Percentiles rank a stretch among this genome's conserved stretches.
phyloP scores from a whole-genome alignment of 2,797 vertebrate genomes.

The Pangasius sanitwongsei region DNA sequence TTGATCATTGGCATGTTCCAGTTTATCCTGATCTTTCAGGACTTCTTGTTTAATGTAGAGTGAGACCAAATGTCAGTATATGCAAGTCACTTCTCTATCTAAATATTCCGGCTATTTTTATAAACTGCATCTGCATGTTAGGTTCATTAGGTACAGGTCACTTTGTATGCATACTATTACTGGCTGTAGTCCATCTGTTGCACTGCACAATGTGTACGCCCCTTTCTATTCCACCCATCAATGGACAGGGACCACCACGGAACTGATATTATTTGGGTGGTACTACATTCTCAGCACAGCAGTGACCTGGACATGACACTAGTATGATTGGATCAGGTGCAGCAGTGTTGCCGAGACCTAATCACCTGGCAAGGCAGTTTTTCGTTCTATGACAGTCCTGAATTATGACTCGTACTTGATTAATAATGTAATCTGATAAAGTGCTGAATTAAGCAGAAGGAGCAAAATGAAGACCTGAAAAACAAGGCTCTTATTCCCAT shows the following conservation, averaged over 20 bases:
- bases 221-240: not conserved
- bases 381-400: not conserved
- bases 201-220: no score
- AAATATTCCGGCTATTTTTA: not conserved
- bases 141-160: not conserved
- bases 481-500: conserved; percentile 18
- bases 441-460: conserved; percentile 5
- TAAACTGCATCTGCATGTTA: not conserved
- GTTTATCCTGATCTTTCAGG: not conserved
- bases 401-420: conserved; percentile 19
- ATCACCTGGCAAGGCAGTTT: conserved; percentile 15
- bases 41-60: not conserved
- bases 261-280: not conserved
- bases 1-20: not conserved
- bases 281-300: not conserved
- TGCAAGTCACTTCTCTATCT: not conserved
- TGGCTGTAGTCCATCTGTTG: not conserved
- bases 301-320: conserved; percentile 4
- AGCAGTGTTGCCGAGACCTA: conserved; percentile 7
- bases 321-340: conserved; percentile 14
- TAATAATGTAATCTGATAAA: conserved; percentile 27
- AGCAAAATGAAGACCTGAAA: conserved; percentile 7
- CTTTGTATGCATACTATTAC: not conserved
- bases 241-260: not conserved
- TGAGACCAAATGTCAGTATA: not conserved